These are phyloP conservation scores for Ruditapes philippinarum DNA, from an alignment of 1,140 invertebrate species.

Conservation along the genomic window DNA sequence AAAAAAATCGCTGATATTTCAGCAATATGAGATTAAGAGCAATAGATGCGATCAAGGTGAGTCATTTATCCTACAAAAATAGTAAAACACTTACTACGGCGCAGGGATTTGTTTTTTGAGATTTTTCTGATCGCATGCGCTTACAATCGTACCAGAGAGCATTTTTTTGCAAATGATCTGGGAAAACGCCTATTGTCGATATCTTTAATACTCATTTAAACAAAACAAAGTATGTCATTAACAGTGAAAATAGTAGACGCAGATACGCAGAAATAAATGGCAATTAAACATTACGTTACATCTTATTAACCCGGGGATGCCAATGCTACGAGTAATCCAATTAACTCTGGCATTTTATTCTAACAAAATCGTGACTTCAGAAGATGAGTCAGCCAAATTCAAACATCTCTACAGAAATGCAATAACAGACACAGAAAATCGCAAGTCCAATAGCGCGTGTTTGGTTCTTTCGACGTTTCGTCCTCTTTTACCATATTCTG, in stretches of 20 bases:
- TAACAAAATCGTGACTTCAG: background rate
- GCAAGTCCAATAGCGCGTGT: too few species aligned
- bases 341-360: background rate
- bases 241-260: too few species aligned
- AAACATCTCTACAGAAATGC: background rate
- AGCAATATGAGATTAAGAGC: background rate
- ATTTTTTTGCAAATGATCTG: too few species aligned
- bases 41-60: conserved; percentile 1
- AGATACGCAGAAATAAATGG: too few species aligned
- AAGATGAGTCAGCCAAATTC: background rate
- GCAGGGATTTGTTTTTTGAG: background rate
- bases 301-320: too few species aligned
- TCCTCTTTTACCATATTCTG: background rate
- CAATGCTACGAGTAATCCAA: background rate
- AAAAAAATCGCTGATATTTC: conserved; percentile 29
- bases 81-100: background rate
- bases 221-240: too few species aligned
- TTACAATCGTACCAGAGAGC: too few species aligned
- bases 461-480: too few species aligned
- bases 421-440: background rate
- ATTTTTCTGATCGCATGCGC: too few species aligned
- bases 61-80: conserved; percentile 11
- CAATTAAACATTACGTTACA: too few species aligned
- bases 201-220: too few species aligned
- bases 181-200: too few species aligned